Base-by-base conservation (phyloP, 2,888 invertebrate species). In the Aphodius granarius region DNA sequence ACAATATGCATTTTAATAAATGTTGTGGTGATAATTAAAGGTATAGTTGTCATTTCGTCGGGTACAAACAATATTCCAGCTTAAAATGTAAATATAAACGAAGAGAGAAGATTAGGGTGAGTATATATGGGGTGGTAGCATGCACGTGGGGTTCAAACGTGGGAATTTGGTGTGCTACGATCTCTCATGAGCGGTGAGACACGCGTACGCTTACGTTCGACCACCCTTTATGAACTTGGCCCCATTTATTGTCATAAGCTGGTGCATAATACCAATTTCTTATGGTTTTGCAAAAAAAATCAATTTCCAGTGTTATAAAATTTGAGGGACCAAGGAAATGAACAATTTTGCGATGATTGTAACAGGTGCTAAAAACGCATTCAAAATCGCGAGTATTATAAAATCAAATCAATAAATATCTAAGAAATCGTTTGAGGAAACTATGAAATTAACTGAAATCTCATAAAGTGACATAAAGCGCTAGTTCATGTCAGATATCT, bases 141-240 rank as follows among this genome's bases (percentile, higher is more conserved):
- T 83, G 82, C 83, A 84, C 83, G 80, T 85, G 81, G 86, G 86
- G 85, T 84, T 78, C 81, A 83, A 84, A 85, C 86, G 86, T 86
- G 86, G 86, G 86, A 86, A 86, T 85, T 85, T 81, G 81, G 82
- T 82, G 81, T 82, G 82, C 83, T 84, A 82, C 82, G 82, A 83
- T 83, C 86, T 86, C 86, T 86, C 86, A 86, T 86, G 84, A 74
- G 43, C 63, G 62, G 83, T 80, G 78, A 63, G 74, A 81, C 80
- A 81, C 43, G 43, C 43, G 43, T 43, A 43, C 43, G 13, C 43
- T 43, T 43, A 13, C 43, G 43, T 43, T 43, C 20, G 20, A 82
- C 81, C 81, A 80, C 80, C 80, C 78, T 80, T 73, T 68, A 66
- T 3, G 43, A 43, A 43, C 13, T 6, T 2, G 43, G 43, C 6